A percentile compares a stretch with the other conserved stretches of the same genome.
These are phyloP conservation scores for Aleadryas rufinucha DNA, from an alignment of 2,113 vertebrate genomes.

Conservation along the genomic window DNA sequence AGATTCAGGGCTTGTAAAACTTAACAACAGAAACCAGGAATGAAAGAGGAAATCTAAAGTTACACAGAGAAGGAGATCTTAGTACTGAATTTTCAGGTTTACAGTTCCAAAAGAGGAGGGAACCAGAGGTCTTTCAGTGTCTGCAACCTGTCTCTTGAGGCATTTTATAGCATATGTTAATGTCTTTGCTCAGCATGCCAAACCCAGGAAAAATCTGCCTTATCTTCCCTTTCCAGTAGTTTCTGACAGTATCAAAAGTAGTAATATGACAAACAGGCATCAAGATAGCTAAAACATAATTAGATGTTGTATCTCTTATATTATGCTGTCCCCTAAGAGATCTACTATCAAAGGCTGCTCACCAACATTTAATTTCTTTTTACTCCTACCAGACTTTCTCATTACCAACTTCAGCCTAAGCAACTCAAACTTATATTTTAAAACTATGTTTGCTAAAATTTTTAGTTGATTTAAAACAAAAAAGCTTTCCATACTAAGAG, in stretches of 20 bases:
- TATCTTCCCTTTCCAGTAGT: not conserved
- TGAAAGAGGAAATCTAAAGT: not conserved
- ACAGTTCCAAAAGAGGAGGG: not conserved
- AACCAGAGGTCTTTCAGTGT: not conserved
- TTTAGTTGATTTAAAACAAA: not conserved
- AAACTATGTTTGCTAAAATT: not conserved
- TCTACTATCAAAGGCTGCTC: not conserved
- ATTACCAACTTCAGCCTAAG: not conserved
- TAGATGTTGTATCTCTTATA: conserved; percentile 15
- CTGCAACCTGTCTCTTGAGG: not conserved
- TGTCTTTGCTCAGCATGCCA: not conserved
- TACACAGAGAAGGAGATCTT: not conserved
- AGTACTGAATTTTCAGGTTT: not conserved
- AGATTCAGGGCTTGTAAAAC: not conserved
- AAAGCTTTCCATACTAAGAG: not conserved
- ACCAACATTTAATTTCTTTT: not conserved
- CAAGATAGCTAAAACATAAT: not conserved
- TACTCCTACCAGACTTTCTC: not conserved
- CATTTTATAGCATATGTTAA: not conserved
- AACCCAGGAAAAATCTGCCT: not conserved
- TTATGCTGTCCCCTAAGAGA: not conserved
- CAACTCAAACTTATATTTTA: not conserved
- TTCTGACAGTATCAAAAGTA: not conserved
- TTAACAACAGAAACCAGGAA: not conserved
- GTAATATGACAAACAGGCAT: not conserved